phyloP scores from a whole-genome alignment of 1,140 invertebrate genomes.

The Drosophila melanica region DNA sequence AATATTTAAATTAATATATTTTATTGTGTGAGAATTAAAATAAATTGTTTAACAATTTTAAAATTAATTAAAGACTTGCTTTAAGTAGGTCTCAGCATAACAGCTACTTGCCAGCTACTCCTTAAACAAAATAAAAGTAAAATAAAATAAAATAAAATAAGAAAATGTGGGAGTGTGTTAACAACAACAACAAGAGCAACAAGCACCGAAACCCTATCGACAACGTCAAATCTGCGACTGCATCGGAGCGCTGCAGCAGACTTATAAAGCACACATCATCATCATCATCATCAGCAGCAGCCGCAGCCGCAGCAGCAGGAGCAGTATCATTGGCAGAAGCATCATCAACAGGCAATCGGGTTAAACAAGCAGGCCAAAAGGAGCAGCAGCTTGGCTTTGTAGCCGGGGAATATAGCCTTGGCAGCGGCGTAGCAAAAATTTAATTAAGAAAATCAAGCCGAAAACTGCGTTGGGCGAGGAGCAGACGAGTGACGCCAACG shows the following conservation, averaged over 20 bases:
- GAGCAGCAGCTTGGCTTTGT: constrained; percentile 34
- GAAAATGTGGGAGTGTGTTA: constrained; percentile 78
- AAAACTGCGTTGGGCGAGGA: constrained; percentile 68
- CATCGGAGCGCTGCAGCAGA: constrained; percentile 57
- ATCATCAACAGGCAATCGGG: constrained; percentile 48
- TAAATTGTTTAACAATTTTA: too few species aligned
- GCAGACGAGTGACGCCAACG: constrained; percentile 65
- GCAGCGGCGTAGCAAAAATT: constrained; percentile 78
- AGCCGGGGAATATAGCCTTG: constrained; percentile 54
- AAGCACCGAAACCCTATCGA: constrained; percentile 59
- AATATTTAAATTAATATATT: too few species aligned
- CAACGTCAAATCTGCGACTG: constrained; percentile 68
- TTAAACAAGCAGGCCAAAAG: constrained; percentile 46
- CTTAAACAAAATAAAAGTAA: constrained; percentile 15
- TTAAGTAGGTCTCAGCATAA: constrained; percentile 10
- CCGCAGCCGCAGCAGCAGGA: constrained; percentile 40
- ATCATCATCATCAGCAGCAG: constrained; percentile 56
- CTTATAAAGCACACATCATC: constrained; percentile 81
- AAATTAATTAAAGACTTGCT: background rate
- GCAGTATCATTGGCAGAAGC: constrained; percentile 22
- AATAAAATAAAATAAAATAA: constrained; percentile 21
- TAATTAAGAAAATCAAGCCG: constrained; percentile 82
- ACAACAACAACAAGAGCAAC: constrained; percentile 69
- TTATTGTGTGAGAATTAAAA: too few species aligned
- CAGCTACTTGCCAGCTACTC: constrained; percentile 10